Percentiles rank a stretch among this genome's conserved stretches.
Evolutionary conservation across 2,888 invertebrate genomes (phyloP).

Genomic region (Leptothorax acervorum): DNA sequence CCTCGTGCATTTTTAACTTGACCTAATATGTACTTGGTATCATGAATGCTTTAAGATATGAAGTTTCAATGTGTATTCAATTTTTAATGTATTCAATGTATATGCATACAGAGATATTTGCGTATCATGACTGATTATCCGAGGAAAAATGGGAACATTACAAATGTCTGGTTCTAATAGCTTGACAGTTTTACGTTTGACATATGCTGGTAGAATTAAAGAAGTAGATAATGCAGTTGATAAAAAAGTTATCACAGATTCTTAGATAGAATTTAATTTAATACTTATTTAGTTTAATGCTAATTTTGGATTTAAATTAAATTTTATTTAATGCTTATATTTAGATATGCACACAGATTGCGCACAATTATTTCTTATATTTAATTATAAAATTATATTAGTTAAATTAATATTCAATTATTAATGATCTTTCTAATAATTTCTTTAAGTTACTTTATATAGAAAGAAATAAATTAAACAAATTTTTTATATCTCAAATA

Average conservation of each 20-base stretch:
- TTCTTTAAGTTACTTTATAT: too few species aligned
- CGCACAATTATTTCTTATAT: too few species aligned
- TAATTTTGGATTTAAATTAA: not conserved
- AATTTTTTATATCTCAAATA: not conserved
- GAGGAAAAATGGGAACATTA: not conserved
- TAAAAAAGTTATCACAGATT: not conserved
- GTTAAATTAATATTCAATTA: not conserved
- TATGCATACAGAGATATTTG: not conserved
- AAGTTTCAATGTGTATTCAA: not conserved
- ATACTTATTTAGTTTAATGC: not conserved
- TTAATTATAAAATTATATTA: not conserved
- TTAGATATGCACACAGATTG: not conserved
- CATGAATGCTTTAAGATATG: not conserved
- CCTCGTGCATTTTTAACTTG: slow-evolving; percentile 68
- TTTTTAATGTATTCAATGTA: not conserved
- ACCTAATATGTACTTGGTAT: not conserved
- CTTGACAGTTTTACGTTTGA: not conserved
- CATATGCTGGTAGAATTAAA: not conserved
- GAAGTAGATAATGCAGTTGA: not conserved
- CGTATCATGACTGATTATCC: not conserved
- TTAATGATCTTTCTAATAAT: not conserved
- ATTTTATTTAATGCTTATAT: not conserved
- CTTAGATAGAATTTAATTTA: not conserved
- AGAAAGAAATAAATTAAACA: not conserved
- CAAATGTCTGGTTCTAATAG: not conserved